Evolutionary conservation across 2,797 vertebrate species (phyloP).

Genomic region (Ceryle rudis): DNA sequence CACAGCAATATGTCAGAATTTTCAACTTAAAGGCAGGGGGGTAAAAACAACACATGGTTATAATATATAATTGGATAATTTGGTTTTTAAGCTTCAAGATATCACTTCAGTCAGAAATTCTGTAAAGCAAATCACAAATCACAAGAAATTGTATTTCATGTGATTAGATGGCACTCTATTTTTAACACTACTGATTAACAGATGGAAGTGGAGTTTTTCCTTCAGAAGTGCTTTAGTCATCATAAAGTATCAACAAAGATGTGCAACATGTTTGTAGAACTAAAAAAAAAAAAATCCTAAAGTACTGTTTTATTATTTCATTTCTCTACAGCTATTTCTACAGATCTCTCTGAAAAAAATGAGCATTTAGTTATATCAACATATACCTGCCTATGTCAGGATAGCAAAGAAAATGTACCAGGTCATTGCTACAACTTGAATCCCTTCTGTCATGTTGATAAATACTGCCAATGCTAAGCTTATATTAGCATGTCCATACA

Average conservation of each 20-base stretch:
- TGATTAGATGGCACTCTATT: conserved; percentile 20
- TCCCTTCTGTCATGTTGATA: not conserved
- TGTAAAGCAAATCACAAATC: conserved; percentile 32
- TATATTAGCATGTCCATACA: not conserved
- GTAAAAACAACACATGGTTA: not conserved
- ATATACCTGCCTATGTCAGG: not conserved
- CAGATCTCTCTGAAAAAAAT: not conserved
- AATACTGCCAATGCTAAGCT: not conserved
- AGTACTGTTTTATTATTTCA: not conserved
- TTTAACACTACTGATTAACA: conserved; percentile 39
- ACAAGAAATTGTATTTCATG: not conserved
- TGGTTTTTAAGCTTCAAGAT: not conserved
- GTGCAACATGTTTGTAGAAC: not conserved
- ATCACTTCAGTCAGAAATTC: conserved; percentile 36
- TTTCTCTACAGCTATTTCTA: not conserved
- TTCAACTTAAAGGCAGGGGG: not conserved
- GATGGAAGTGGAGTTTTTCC: conserved; percentile 19
- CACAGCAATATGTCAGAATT: not conserved
- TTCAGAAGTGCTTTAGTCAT: conserved; percentile 25
- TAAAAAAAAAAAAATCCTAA: not conserved
- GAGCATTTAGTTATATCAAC: not conserved
- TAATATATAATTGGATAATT: not conserved
- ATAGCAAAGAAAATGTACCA: not conserved
- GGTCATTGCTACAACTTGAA: not conserved
- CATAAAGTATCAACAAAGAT: conserved; percentile 8